Evolutionary conservation across 1,140 invertebrate species (phyloP).

Genomic region (Papilio dardanus): DNA sequence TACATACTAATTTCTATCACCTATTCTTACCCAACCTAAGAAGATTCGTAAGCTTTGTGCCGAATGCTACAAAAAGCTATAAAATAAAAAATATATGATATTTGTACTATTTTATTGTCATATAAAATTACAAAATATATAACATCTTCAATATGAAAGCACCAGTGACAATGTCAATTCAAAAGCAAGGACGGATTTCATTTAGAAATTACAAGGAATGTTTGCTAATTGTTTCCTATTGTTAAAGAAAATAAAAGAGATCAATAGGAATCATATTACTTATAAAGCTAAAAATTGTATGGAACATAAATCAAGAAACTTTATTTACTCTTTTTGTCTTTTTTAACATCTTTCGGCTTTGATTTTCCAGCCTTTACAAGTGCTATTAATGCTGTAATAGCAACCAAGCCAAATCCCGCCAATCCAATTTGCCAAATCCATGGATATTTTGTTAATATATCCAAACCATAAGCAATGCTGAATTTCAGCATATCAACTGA

Average conservation of each 20-base stretch:
- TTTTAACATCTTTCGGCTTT: conserved; percentile 80
- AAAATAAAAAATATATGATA: background rate
- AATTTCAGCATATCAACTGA: conserved; percentile 74
- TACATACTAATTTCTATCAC: no score
- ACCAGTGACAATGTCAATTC: background rate
- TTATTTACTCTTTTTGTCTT: conserved; percentile 83
- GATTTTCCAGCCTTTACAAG: conserved; percentile 80
- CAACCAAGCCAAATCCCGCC: conserved; percentile 83
- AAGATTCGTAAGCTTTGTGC: background rate
- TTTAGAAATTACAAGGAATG: conserved; percentile 4
- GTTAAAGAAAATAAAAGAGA: background rate
- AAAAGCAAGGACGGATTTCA: background rate
- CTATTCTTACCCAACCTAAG: no score
- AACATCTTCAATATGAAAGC: background rate
- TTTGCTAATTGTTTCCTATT: background rate
- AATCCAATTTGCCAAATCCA: conserved; percentile 87
- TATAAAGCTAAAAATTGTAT: background rate
- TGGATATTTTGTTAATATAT: conserved; percentile 85
- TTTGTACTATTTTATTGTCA: background rate
- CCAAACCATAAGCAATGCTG: conserved; percentile 80
- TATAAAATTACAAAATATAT: conserved; percentile 10
- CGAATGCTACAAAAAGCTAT: background rate
- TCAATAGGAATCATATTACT: background rate
- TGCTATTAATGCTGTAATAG: conserved; percentile 82
- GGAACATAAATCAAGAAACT: background rate